Base-by-base conservation (phyloP, 2,888 invertebrate species). In the Malthinus flaveolus region DNA sequence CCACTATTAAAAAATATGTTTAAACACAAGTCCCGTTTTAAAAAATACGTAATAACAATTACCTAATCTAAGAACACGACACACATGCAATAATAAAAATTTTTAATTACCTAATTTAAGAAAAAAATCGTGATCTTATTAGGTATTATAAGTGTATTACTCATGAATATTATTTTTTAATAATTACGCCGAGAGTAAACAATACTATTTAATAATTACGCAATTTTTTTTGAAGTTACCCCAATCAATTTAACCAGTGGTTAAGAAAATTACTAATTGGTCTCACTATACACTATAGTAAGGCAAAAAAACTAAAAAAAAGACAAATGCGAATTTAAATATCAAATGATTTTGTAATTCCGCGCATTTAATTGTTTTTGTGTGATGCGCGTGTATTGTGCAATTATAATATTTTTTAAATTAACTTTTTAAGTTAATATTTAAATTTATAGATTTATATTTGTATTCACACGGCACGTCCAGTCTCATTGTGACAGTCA, bases 401-500 rank as follows among this genome's bases (percentile, higher is more conserved):
- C 5, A 23, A 23, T 23, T 23, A 23, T 23, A n/a, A n/a, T n/a
- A n/a, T 23, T 23, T 23, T 23, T 23, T 23, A 23, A 23, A 23
- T 23, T 23, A 23, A 1, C 15, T 42, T 42, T 42, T 42, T 42
- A 42, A 42, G 39, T 23, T 23, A 46, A 54, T 44, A 50, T 51
- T 53, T 62, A 61, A 66, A 67, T 67, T 65, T 66, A 67, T 64
- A 64, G 63, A 58, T 59, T 60, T 45, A 61, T 67, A 69, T 70
- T 70, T 69, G 68, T 69, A 67, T 71, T 68, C 69, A 66, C 67
- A 56, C 57, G 57, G 66, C 68, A 66, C 64, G 56, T 64, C 65
- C 66, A 67, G 68, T 71, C 69, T 69, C 65, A 66, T 67, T 65
- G 67, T 70, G 71, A 71, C 68, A 66, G 67, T 68, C 58, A 63